Conservation (phyloP, 1,140 invertebrate genomes). For the Monomorium pharaonis region DNA sequence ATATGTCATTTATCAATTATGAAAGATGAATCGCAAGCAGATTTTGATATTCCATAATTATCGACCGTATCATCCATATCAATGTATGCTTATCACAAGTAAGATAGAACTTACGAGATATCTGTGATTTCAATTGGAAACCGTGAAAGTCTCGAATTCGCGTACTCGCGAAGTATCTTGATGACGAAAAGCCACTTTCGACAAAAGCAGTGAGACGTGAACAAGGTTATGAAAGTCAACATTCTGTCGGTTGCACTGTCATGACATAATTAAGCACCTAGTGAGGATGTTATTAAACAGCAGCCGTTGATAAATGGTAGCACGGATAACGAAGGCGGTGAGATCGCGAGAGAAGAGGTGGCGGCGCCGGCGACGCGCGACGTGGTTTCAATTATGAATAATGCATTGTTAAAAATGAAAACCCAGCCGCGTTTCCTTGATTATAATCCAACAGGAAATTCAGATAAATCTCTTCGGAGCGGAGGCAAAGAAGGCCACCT, state of each 20-base stretch:
- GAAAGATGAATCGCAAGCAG: background rate
- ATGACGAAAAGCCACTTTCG: conserved; percentile 16
- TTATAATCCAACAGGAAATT: conserved; percentile 74
- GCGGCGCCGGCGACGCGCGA: background rate
- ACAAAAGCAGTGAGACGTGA: conserved; percentile 15
- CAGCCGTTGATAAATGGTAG: conserved; percentile 62
- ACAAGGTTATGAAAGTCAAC: conserved; percentile 55
- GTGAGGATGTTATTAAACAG: conserved; percentile 67
- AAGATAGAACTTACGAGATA: background rate
- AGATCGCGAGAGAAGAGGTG: conserved; percentile 23
- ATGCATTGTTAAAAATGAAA: conserved; percentile 70
- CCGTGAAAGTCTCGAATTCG: conserved; percentile 2
- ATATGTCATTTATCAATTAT: background rate
- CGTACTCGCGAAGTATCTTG: background rate
- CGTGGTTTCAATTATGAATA: conserved; percentile 64
- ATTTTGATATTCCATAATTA: background rate
- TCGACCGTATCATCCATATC: background rate
- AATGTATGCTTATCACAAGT: background rate
- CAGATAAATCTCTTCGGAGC: conserved; percentile 70
- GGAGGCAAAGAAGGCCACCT: conserved; percentile 1
- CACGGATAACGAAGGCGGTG: conserved; percentile 23
- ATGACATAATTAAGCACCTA: conserved; percentile 66
- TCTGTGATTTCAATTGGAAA: background rate
- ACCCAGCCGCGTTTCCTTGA: conserved; percentile 61
- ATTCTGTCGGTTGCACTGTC: conserved; percentile 40